Base-by-base conservation (phyloP, 2,113 vertebrate genomes). In the Tylochromis polylepis region DNA sequence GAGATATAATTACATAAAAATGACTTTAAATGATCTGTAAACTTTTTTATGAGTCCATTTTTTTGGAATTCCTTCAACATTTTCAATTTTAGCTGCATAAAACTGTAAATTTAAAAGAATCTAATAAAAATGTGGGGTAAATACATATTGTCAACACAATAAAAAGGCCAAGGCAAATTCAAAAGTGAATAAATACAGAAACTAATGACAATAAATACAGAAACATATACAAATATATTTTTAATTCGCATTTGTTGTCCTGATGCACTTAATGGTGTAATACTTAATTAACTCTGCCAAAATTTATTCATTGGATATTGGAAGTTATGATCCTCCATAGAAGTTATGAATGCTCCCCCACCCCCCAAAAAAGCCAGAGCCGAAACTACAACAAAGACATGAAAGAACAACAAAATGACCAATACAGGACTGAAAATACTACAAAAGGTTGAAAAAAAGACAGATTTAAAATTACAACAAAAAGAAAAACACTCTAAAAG, bases 1-100 rank as follows among this genome's bases (percentile, higher is more conserved):
- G 31, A 60, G n/a, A 24, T 14, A 65, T 38, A 20, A 8, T 22
- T 41, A 41, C 22, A 67, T 67, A 7, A 41, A 67, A 38, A 67
- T 38, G 0, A 22, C 34, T 2, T 1, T 22, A 67, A 1, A 67
- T 38, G 0, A 38, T 38, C 2, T 38, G 38, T 6, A 38, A 38
- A 22, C 12, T 34, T 34, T 34, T 60, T 62, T n/a, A n/a, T n/a
- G n/a, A n/a, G n/a, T n/a, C n/a, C n/a, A n/a, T n/a, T n/a, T n/a
- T n/a, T 20, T 62, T 62, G 11, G 10, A 34, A 20, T 62, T 34
- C 31, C 3, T 34, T 62, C 20, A 62, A 20, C 16, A 0, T 34
- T 62, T 62, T 60, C 8, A 60, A 60, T 1, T 34, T 62, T 62
- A 62, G 10, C 16, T 62, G 5, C 29, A 62, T 67, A 72, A 46